A percentile compares a stretch with the other conserved stretches of the same genome.
phyloP scores from a whole-genome alignment of 2,797 vertebrate species.

The Coregonus ussuriensis region DNA sequence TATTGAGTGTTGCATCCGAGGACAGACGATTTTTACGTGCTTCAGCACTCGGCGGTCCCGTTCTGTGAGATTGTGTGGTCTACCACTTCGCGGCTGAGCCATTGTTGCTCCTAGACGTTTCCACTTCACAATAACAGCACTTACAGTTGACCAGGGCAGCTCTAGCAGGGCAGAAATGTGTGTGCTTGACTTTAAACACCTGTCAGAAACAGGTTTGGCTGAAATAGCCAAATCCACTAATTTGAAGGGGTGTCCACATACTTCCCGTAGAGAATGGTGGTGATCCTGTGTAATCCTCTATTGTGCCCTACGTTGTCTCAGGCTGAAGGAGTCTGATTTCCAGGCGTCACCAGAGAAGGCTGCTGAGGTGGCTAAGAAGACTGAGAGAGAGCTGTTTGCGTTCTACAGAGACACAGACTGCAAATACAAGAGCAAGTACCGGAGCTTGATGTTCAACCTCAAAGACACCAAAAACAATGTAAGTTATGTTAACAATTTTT shows the following conservation, averaged over 20 bases:
- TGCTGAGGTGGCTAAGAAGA: constrained; percentile 89
- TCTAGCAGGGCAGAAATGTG: no score
- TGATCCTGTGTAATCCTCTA: not conserved
- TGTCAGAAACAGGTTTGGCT: not conserved
- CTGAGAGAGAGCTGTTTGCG: constrained; percentile 92
- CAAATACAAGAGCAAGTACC: constrained; percentile 99
- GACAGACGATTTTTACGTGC: no score
- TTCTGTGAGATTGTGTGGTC: no score
- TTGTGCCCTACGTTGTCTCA: constrained; percentile 45
- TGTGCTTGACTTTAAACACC: no score
- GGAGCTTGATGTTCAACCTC: constrained; percentile 98
- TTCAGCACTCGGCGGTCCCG: no score
- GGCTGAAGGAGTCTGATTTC: constrained; percentile 90
- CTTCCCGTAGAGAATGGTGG: not conserved
- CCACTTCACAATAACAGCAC: no score
- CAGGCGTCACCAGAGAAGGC: constrained; percentile 89
- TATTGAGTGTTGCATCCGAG: no score
- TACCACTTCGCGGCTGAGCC: no score
- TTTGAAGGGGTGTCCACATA: no score
- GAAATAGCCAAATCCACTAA: no score
- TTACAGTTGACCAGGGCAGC: no score
- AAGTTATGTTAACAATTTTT: constrained; percentile 51
- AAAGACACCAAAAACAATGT: constrained; percentile 98
- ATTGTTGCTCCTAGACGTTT: no score
- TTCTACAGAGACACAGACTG: constrained; percentile 96